These are phyloP conservation scores for Plemyria rubiginata DNA, from an alignment of 2,888 invertebrate species.

Conservation along the genomic window DNA sequence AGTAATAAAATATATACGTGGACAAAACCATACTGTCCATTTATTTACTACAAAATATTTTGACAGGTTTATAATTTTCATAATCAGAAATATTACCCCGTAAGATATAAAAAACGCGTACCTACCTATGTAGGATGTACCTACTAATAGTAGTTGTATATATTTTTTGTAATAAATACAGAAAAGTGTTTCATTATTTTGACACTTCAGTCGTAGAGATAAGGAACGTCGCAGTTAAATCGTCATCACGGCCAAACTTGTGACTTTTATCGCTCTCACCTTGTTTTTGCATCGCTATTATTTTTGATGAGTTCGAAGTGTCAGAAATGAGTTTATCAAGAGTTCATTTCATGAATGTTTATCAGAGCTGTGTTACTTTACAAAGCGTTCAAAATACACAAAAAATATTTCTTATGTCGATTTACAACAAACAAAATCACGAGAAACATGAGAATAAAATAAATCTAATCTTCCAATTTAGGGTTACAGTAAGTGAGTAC, in stretches of 20 bases:
- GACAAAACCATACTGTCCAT: too few species aligned
- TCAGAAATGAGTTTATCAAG: constrained; percentile 39
- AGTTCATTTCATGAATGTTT: neutral
- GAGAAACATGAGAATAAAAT: too few species aligned
- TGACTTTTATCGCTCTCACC: constrained; percentile 56
- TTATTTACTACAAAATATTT: too few species aligned
- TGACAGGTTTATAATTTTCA: too few species aligned
- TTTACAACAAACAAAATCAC: too few species aligned
- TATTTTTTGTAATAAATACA: constrained; percentile 24
- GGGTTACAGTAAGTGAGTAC: too few species aligned
- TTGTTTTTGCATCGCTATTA: constrained; percentile 45
- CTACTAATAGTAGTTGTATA: too few species aligned
- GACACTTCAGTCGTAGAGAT: constrained; percentile 60
- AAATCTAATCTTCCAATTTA: too few species aligned
- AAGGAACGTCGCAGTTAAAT: constrained; percentile 55
- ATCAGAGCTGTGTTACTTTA: neutral
- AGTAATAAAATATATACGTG: too few species aligned
- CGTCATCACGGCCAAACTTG: constrained; percentile 48
- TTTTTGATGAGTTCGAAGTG: constrained; percentile 40
- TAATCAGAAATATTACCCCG: too few species aligned
- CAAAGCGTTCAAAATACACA: neutral
- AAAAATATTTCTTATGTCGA: neutral
- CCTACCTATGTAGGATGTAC: too few species aligned
- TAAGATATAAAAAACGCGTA: too few species aligned
- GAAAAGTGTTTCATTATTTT: constrained; percentile 55